A percentile compares a stretch with the other conserved stretches of the same genome.
Evolutionary conservation across 2,113 vertebrate species (phyloP).

Genomic region (Ictalurus punctatus): DNA sequence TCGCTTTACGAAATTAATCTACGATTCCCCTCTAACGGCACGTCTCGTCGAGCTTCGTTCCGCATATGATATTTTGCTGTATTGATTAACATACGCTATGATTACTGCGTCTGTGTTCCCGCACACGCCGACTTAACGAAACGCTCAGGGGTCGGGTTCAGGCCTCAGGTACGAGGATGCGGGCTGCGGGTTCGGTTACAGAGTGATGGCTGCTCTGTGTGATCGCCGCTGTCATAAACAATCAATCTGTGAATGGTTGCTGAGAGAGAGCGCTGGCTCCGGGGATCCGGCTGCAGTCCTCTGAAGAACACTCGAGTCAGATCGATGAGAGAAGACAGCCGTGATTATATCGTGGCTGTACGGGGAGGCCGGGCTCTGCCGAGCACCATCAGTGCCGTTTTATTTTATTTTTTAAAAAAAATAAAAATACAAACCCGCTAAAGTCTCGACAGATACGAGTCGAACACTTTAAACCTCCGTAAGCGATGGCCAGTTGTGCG

Average conservation of each 20-base stretch:
- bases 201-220: constrained; percentile 1
- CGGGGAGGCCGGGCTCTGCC: constrained; percentile 3
- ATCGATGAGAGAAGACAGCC: constrained; percentile 43
- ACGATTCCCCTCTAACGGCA: not conserved
- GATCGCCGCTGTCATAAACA: constrained; percentile 35
- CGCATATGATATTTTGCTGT: not conserved
- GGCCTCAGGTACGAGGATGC: not conserved
- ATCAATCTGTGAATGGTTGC: constrained; percentile 22
- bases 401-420: not conserved
- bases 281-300: not conserved
- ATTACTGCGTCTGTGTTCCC: not conserved
- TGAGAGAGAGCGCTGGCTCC: not conserved
- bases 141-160: not conserved
- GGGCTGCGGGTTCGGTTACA: not conserved
- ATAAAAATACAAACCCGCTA: not conserved
- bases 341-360: constrained; percentile 43
- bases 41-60: not conserved
- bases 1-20: not conserved
- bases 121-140: not conserved
- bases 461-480: not conserved
- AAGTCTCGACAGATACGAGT: not conserved
- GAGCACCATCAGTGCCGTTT: not conserved
- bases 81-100: not conserved
- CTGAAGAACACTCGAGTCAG: constrained; percentile 33
- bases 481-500: not conserved